phyloP scores from a whole-genome alignment of 2,888 invertebrate species.

The Hirudinaria manillensis region DNA sequence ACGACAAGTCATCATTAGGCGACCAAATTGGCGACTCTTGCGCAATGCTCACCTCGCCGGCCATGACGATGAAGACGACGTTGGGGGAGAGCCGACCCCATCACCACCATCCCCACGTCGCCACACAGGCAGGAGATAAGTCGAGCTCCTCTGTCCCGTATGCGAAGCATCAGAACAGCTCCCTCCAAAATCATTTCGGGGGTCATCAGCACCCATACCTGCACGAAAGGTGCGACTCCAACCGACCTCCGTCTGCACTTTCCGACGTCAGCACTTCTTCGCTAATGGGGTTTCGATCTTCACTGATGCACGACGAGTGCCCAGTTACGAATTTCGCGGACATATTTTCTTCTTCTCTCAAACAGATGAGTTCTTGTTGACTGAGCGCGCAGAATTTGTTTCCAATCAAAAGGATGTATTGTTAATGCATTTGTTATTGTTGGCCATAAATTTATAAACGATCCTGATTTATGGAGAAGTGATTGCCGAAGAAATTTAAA shows the following conservation, averaged over 20 bases:
- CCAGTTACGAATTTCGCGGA: conserved; percentile 23
- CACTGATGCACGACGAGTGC: conserved; percentile 10
- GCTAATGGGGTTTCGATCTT: conserved; percentile 2
- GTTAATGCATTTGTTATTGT: no score
- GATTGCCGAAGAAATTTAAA: no score
- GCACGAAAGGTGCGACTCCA: conserved; percentile 44
- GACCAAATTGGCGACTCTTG: conserved; percentile 13
- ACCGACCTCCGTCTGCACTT: conserved; percentile 43
- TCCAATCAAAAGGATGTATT: no score
- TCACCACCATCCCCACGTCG: not conserved
- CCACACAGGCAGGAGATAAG: no score
- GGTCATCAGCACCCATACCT: conserved; percentile 7
- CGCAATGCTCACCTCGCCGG: not conserved
- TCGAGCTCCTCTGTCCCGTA: not conserved
- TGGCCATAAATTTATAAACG: no score
- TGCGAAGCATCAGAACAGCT: not conserved
- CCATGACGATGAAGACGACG: not conserved
- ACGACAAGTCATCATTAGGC: not conserved
- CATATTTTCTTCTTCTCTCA: conserved; percentile 24
- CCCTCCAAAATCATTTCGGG: conserved; percentile 1
- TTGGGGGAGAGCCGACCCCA: not conserved
- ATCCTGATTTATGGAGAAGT: no score
- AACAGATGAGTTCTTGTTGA: conserved; percentile 26
- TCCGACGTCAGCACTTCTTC: conserved; percentile 46
- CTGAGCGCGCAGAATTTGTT: not conserved